Base-by-base conservation (phyloP, 2,113 vertebrate species). In the Syngnathoides biaculeatus region DNA sequence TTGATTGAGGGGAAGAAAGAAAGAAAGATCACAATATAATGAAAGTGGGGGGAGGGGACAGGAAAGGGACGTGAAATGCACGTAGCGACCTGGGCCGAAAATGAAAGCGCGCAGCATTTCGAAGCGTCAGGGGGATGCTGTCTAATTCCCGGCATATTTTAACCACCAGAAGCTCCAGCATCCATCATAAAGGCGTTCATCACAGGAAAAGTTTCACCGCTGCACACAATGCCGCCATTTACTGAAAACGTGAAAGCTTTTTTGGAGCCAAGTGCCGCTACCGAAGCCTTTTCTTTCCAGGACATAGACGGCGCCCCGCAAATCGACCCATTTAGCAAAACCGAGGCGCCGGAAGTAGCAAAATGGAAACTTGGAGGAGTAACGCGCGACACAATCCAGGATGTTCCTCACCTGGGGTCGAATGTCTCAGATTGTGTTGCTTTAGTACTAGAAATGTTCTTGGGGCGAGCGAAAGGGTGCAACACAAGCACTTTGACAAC, bases 361-460 rank as follows among this genome's bases (percentile, higher is more conserved):
- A 24, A 43, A 43, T 14, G 39, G n/a, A n/a, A 62, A 42, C 40
- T 62, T 43, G 26, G 0, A 42, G 24, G 13, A 19, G 2, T 45
- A 15, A 26, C 8, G 8, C 19, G 59, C 39, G 59, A 40, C 3
- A 0, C 14, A 8, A 24, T 15, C 7, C 7, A 19, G 24, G 3
- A 9, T 42, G 20, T 62, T 30, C 78, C 87, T 89, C 67, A 92
- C 91, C 91, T n/a, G 79, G 22, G 82, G 61, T 75, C 73, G 74
- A 68, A 74, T 65, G 75, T 86, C 77, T 71, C 77, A 71, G 64
- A 64, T 19, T 61, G 9, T 61, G 19, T 72, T 59, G 27, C 55
- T 57, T 40, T 24, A 12, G 15, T 30, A 61, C 19, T 75, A 80
- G 72, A n/a, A 69, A 77, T 73, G 79, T 79, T 81, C 68, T 77